A percentile compares a stretch with the other conserved stretches of the same genome.
phyloP scores from a whole-genome alignment of 2,888 invertebrate genomes.

The Drosophila affinis region DNA sequence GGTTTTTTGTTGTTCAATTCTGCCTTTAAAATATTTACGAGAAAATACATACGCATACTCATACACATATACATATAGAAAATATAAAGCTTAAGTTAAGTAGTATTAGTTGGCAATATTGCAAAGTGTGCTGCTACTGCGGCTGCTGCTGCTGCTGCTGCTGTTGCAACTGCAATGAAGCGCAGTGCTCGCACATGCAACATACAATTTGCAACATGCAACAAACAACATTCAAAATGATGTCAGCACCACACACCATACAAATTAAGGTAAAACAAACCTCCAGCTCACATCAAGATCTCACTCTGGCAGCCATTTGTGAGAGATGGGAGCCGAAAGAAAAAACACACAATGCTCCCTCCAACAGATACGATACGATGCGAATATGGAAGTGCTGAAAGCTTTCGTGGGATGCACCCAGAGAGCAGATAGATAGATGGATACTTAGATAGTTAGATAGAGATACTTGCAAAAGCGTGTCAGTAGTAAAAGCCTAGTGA shows the following conservation, averaged over 20 bases:
- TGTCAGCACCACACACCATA: slow-evolving; percentile 55
- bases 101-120: slow-evolving; percentile 46
- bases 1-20: slow-evolving; percentile 58
- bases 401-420: slow-evolving; percentile 37
- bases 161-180: slow-evolving; percentile 69
- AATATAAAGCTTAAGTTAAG: slow-evolving; percentile 8
- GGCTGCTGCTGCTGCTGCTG: slow-evolving; percentile 28
- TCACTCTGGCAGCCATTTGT: slow-evolving; percentile 13
- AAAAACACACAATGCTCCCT: slow-evolving; percentile 50
- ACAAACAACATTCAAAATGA: slow-evolving; percentile 61
- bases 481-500: slow-evolving; percentile 73
- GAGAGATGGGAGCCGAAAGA: slow-evolving; percentile 2
- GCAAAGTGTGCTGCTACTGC: slow-evolving; percentile 54
- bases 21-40: slow-evolving; percentile 48
- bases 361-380: slow-evolving; percentile 18
- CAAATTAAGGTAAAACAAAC: slow-evolving; percentile 49
- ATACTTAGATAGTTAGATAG: slow-evolving; percentile 4
- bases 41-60: slow-evolving; percentile 17
- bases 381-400: slow-evolving; percentile 8
- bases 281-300: slow-evolving; percentile 26
- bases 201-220: slow-evolving; percentile 47
- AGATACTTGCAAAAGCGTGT: slow-evolving; percentile 75
- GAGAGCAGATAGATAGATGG: slow-evolving; percentile 17
- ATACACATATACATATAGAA: neutral
- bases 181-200: slow-evolving; percentile 74